Base-by-base conservation (phyloP, 1,140 invertebrate genomes). In the Aphelenchoides fujianensis region DNA sequence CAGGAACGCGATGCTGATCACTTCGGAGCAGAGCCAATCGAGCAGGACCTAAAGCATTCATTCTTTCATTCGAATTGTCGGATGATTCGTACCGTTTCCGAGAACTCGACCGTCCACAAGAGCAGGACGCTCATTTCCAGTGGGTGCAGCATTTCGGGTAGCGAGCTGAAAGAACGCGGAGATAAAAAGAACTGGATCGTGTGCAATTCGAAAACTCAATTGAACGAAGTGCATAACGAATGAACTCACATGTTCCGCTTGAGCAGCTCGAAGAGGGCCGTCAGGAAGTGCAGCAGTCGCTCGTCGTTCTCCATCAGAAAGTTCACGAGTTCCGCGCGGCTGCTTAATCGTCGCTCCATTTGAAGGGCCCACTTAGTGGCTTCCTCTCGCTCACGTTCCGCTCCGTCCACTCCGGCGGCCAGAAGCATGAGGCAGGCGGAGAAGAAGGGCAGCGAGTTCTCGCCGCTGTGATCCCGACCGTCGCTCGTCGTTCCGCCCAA, bases 301-400 rank as follows among this genome's bases (percentile, higher is more conserved):
- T 66, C 63, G 53, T 66, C 63, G 63, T 34, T 36, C 1, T 66
- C 63, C 36, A 66, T 66, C 32, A 66, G 53, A 64, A 12, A 12
- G 31, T 66, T 37, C 2, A 66, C 0, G 31, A 66, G 31, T 31
- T 66, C 12, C 12, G 12, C 34, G 23, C n/a, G 9, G 23, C 12
- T n/a, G 1, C 1, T 3, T 23, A 66, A 66, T 19, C 31, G 32
- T n/a, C n/a, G n/a, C n/a, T n/a, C n/a, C n/a, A n/a, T n/a, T n/a
- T n/a, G n/a, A n/a, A n/a, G n/a, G n/a, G n/a, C n/a, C n/a, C n/a
- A n/a, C n/a, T n/a, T n/a, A n/a, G n/a, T n/a, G n/a, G n/a, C n/a
- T n/a, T n/a, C n/a, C n/a, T n/a, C n/a, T n/a, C n/a, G n/a, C n/a
- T n/a, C n/a, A n/a, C n/a, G n/a, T n/a, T n/a, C n/a, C n/a, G n/a